Percentiles rank a stretch among this genome's conserved stretches.
Conservation (phyloP, 2,888 invertebrate genomes). For the Pachliopta kotzebuea region DNA sequence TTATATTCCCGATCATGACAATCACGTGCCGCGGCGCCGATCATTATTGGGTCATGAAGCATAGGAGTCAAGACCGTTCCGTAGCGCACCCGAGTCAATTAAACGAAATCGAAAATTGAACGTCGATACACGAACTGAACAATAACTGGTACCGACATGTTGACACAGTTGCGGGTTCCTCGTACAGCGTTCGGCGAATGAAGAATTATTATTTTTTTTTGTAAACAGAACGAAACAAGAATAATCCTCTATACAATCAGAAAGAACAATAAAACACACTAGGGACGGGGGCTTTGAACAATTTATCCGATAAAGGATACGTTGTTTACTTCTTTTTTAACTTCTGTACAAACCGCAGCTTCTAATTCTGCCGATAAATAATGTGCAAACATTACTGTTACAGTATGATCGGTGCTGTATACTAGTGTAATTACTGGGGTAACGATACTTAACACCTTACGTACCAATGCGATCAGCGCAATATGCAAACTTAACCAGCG, state of each 20-base stretch:
- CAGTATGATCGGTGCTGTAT: no score
- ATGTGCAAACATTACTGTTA: no score
- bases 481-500: no score
- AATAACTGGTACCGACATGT: background rate
- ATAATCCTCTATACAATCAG: background rate
- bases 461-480: no score
- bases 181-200: background rate
- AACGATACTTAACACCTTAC: no score
- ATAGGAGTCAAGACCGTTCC: background rate
- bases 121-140: background rate
- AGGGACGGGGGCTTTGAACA: background rate
- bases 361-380: no score
- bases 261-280: background rate
- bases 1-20: conserved; percentile 1
- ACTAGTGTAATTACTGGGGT: no score
- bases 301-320: background rate
- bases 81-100: background rate
- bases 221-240: background rate
- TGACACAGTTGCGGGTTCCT: background rate
- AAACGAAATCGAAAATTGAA: conserved; percentile 1
- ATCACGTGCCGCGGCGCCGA: background rate
- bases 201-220: no score
- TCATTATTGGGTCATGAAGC: background rate
- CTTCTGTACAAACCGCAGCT: background rate
- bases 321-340: background rate